Conservation (phyloP, 2,797 vertebrate genomes). For the Helarctos malayanus region DNA sequence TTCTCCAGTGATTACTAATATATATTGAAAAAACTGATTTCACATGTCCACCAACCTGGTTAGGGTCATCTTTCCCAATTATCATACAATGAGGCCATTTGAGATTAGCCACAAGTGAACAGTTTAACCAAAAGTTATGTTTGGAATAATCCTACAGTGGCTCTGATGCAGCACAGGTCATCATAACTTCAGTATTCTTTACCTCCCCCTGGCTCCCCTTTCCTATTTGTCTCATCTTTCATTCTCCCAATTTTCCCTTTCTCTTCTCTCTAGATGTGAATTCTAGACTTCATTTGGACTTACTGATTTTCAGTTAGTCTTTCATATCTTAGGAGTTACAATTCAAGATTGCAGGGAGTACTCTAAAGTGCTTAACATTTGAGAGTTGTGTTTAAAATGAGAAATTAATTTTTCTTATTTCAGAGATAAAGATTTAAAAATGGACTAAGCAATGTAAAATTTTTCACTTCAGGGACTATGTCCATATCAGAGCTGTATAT, state of each 20-base stretch:
- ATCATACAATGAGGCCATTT: not conserved
- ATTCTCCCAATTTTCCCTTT: not conserved
- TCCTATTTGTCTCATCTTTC: not conserved
- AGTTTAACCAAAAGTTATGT: not conserved
- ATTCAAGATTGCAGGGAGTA: not conserved
- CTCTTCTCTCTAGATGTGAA: not conserved
- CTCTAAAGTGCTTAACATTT: not conserved
- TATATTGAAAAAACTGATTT: not conserved
- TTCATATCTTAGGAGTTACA: not conserved
- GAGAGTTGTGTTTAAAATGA: constrained; percentile 22
- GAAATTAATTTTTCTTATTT: constrained; percentile 30
- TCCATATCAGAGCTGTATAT: not conserved
- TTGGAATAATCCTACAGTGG: not conserved
- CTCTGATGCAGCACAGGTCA: not conserved
- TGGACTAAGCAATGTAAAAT: not conserved
- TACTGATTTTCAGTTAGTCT: not conserved
- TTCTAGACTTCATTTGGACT: not conserved
- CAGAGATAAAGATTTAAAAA: not conserved
- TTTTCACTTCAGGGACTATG: not conserved
- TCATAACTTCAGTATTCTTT: not conserved
- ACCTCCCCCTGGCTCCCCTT: not conserved
- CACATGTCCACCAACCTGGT: not conserved
- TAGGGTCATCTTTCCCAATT: not conserved
- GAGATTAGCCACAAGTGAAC: not conserved
- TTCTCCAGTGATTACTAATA: not conserved